Evolutionary conservation across 2,888 invertebrate genomes (phyloP).

Genomic region (Nezara viridula): DNA sequence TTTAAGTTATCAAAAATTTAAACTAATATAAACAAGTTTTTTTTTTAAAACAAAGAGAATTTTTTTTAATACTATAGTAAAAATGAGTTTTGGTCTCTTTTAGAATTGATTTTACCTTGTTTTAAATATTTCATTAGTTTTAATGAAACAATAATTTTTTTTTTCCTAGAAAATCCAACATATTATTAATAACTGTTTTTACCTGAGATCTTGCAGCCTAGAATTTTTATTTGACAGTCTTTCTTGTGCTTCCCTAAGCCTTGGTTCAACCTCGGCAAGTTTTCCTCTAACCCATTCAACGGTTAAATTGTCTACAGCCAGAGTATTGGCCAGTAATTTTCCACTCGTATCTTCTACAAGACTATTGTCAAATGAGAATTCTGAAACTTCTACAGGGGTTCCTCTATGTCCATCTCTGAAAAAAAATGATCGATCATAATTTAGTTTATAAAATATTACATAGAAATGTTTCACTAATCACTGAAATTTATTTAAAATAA

Average conservation of each 20-base stretch:
- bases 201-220: conserved; percentile 64
- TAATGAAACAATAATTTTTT: too few species aligned
- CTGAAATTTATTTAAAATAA: too few species aligned
- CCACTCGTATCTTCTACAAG: conserved; percentile 91
- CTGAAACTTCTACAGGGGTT: conserved; percentile 75
- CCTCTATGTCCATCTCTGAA: conserved; percentile 49
- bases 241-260: conserved; percentile 84
- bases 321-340: conserved; percentile 85
- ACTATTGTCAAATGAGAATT: conserved; percentile 89
- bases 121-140: neutral
- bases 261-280: conserved; percentile 82
- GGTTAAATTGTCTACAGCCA: conserved; percentile 93
- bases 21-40: too few species aligned
- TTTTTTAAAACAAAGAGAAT: too few species aligned
- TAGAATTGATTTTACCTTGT: too few species aligned
- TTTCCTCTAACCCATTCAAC: conserved; percentile 89
- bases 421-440: neutral
- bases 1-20: too few species aligned
- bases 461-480: too few species aligned
- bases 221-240: conserved; percentile 72
- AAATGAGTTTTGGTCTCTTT: too few species aligned
- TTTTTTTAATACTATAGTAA: too few species aligned
- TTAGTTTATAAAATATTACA: too few species aligned
- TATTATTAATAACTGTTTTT: neutral
- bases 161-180: too few species aligned